Percentiles rank a stretch among this genome's conserved stretches.
Evolutionary conservation across 2,888 invertebrate genomes (phyloP).

Genomic region (Caenorhabditis imperialis): DNA sequence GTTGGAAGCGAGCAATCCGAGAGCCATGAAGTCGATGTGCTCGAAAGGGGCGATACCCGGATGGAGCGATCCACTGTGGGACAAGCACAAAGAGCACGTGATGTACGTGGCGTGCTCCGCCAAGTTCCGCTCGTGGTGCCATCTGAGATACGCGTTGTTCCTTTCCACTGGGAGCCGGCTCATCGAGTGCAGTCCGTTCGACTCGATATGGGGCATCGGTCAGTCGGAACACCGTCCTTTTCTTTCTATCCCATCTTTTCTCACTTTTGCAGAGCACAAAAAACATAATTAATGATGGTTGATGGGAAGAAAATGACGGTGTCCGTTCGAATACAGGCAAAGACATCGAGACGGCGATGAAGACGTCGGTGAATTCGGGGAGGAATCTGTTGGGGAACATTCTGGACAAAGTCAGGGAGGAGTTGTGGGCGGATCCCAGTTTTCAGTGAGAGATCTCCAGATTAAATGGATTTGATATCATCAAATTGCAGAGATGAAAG

Average conservation of each 20-base stretch:
- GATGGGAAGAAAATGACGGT: constrained; percentile 1
- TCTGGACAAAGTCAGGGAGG: constrained; percentile 32
- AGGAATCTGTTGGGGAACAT: constrained; percentile 42
- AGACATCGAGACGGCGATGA: constrained; percentile 10
- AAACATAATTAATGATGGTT: not conserved
- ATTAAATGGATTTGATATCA: not conserved
- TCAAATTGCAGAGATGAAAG: constrained; percentile 29
- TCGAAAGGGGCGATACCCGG: constrained; percentile 10
- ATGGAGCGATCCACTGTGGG: constrained; percentile 54
- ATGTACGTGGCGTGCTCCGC: constrained; percentile 56
- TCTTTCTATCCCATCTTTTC: not conserved
- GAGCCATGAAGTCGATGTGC: constrained; percentile 47
- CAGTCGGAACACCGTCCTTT: no score
- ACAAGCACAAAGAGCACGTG: constrained; percentile 43
- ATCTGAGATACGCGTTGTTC: constrained; percentile 53
- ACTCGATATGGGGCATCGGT: constrained; percentile 67
- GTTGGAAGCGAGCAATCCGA: constrained; percentile 26
- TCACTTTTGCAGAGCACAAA: constrained; percentile 1
- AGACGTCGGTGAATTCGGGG: constrained; percentile 4
- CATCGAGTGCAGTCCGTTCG: constrained; percentile 63
- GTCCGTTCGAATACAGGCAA: constrained; percentile 15
- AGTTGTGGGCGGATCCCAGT: constrained; percentile 20
- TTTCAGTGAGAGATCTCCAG: constrained; percentile 6
- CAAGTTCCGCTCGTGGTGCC: constrained; percentile 49
- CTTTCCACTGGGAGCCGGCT: constrained; percentile 54